Evolutionary conservation across 2,888 invertebrate species (phyloP).

Genomic region (Netelia fuscicornis): DNA sequence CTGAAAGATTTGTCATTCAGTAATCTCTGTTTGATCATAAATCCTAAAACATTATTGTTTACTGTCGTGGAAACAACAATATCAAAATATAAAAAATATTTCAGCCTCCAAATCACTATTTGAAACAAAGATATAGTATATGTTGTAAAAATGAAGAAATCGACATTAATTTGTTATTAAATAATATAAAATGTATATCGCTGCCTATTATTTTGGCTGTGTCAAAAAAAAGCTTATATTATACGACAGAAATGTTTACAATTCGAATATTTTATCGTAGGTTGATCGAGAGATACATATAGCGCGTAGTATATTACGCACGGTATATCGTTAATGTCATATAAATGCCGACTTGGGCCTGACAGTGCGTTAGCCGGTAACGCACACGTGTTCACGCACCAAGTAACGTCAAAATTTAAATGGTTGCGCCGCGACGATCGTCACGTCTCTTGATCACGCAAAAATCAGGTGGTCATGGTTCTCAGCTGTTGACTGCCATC

Average conservation of each 20-base stretch:
- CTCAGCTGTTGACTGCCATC: slow-evolving; percentile 76
- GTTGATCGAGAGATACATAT: neutral
- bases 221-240: neutral
- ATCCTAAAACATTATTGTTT: too few species aligned
- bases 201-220: neutral
- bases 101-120: too few species aligned
- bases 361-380: slow-evolving; percentile 58
- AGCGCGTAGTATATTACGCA: neutral
- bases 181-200: slow-evolving; percentile 1
- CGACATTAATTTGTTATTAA: neutral
- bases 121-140: too few species aligned
- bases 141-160: neutral
- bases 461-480: slow-evolving; percentile 81
- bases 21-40: too few species aligned
- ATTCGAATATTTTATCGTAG: neutral
- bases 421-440: slow-evolving; percentile 76
- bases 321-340: slow-evolving; percentile 51
- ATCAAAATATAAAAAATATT: too few species aligned
- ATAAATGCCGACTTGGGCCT: slow-evolving; percentile 43
- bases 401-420: slow-evolving; percentile 80
- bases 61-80: too few species aligned
- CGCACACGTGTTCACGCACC: slow-evolving; percentile 67
- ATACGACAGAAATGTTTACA: neutral
- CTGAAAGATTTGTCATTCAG: too few species aligned
- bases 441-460: slow-evolving; percentile 71